Conservation (phyloP, 1,140 invertebrate genomes). For the Epicauta chinensis region DNA sequence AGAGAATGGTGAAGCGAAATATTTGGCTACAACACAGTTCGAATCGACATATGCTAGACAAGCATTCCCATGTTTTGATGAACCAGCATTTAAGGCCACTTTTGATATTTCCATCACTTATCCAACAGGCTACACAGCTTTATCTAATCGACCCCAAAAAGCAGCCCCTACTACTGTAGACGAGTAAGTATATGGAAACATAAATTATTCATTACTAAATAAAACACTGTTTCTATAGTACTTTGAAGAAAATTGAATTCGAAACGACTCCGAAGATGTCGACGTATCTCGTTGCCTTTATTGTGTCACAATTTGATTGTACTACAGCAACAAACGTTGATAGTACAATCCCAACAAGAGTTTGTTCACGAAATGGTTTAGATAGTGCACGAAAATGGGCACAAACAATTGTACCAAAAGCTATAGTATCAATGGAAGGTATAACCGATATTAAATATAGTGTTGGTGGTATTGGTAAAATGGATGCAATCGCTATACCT, state of each 20-base stretch:
- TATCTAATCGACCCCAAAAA: conserved; percentile 47
- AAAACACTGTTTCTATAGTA: neutral
- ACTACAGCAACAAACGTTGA: neutral
- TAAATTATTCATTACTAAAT: neutral
- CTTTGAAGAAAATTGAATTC: neutral
- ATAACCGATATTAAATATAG: conserved; percentile 45
- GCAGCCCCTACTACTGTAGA: neutral
- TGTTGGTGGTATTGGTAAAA: conserved; percentile 30
- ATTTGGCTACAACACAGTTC: conserved; percentile 69
- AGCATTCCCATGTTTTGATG: conserved; percentile 86
- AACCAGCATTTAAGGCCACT: conserved; percentile 71
- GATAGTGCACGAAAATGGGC: conserved; percentile 56
- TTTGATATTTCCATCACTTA: conserved; percentile 63
- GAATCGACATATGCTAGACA: conserved; percentile 71
- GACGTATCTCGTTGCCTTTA: conserved; percentile 70
- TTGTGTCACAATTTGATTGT: conserved; percentile 38
- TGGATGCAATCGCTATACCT: conserved; percentile 63
- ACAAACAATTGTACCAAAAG: conserved; percentile 42
- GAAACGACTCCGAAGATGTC: conserved; percentile 49
- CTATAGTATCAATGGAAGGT: conserved; percentile 43
- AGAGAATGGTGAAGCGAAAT: conserved; percentile 11
- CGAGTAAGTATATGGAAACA: neutral
- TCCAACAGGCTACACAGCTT: conserved; percentile 46
- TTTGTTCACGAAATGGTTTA: conserved; percentile 66
- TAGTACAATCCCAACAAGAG: conserved; percentile 28